Percentiles rank a stretch among this genome's conserved stretches.
These are phyloP conservation scores for Lithophane ornitopus DNA, from an alignment of 2,888 invertebrate species.

Conservation along the genomic window DNA sequence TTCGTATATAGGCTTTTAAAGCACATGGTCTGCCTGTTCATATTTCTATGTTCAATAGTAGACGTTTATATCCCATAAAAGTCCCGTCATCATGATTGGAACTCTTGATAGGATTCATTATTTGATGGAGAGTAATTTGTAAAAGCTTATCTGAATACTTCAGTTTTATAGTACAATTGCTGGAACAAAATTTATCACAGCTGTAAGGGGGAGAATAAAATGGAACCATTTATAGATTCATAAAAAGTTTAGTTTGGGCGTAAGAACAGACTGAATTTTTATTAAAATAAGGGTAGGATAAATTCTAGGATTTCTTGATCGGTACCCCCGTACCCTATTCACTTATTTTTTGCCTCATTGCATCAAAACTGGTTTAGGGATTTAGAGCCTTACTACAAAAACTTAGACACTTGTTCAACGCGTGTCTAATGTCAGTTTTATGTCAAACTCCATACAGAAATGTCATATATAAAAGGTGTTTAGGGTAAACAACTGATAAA, in stretches of 20 bases:
- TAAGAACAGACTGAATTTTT: conserved; percentile 18
- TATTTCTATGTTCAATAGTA: no score
- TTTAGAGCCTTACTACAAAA: no score
- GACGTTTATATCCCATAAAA: conserved; percentile 7
- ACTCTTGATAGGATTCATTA: conserved; percentile 25
- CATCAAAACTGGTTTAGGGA: no score
- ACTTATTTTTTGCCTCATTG: no score
- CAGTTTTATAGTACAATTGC: conserved; percentile 25
- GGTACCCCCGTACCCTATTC: no score
- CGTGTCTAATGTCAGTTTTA: no score
- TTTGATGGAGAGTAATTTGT: conserved; percentile 34
- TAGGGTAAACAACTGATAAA: no score
- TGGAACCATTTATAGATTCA: conserved; percentile 41
- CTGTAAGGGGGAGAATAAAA: conserved; percentile 32
- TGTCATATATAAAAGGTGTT: no score
- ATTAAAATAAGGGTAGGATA: conserved; percentile 1
- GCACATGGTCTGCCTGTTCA: no score
- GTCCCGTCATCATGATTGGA: conserved; percentile 11
- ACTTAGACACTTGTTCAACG: no score
- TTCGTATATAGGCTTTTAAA: neutral
- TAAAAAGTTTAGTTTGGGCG: conserved; percentile 31
- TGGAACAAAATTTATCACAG: conserved; percentile 43
- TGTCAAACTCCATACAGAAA: no score
- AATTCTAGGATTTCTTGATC: no score
- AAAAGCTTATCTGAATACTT: conserved; percentile 11